These are phyloP conservation scores for Bombus pascuorum DNA, from an alignment of 1,140 invertebrate species.

Conservation along the genomic window DNA sequence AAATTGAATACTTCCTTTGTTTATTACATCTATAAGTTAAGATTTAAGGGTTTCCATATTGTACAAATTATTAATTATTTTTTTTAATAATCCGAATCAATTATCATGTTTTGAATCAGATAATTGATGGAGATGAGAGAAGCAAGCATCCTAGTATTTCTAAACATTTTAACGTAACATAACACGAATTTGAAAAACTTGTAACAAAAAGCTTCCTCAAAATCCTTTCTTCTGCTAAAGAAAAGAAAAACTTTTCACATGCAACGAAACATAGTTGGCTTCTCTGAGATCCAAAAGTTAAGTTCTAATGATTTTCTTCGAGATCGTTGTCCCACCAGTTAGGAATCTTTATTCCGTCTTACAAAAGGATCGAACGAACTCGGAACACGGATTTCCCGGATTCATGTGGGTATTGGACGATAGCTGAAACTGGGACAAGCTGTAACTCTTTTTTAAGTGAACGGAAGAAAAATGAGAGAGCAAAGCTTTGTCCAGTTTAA, in stretches of 20 bases:
- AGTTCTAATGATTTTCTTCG: slow-evolving; percentile 57
- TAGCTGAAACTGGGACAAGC: background rate
- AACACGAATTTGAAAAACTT: background rate
- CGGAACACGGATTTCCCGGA: background rate
- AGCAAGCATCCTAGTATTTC: no score
- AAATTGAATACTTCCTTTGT: no score
- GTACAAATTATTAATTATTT: no score
- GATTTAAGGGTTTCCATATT: no score
- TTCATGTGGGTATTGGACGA: background rate
- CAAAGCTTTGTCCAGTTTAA: slow-evolving; percentile 13
- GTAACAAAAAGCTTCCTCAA: slow-evolving; percentile 54
- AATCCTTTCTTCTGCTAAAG: background rate
- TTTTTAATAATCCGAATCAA: no score
- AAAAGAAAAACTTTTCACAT: slow-evolving; percentile 31
- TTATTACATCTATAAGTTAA: no score
- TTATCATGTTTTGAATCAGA: no score
- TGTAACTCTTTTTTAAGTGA: background rate
- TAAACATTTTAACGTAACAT: background rate
- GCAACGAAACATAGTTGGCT: slow-evolving; percentile 27
- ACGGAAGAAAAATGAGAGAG: background rate
- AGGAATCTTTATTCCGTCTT: slow-evolving; percentile 23
- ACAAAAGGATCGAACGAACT: background rate
- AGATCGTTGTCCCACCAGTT: background rate
- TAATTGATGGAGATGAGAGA: no score
- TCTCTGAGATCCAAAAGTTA: slow-evolving; percentile 56